Conservation (phyloP, 2,888 invertebrate species). For the Operophtera brumata region DNA sequence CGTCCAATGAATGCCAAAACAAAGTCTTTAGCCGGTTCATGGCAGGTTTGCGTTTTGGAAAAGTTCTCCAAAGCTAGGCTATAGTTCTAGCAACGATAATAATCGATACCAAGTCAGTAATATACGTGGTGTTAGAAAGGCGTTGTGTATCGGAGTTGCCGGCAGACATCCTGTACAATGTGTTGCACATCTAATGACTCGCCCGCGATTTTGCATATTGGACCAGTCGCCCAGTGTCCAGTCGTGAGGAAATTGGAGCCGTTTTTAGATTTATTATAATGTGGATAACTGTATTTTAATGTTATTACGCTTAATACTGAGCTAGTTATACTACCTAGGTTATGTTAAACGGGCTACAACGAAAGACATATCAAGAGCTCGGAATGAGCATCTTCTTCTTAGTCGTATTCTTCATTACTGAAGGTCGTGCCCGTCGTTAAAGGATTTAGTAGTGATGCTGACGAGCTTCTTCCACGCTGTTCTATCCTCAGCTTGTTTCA, state of each 20-base stretch:
- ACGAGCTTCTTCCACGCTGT: too few species aligned
- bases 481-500: too few species aligned
- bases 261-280: slow-evolving; percentile 23
- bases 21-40: too few species aligned
- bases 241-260: slow-evolving; percentile 37
- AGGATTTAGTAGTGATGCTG: too few species aligned
- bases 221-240: slow-evolving; percentile 34
- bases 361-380: not conserved
- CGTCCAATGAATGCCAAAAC: too few species aligned
- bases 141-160: slow-evolving; percentile 63
- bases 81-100: too few species aligned
- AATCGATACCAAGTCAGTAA: slow-evolving; percentile 20
- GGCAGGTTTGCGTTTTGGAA: too few species aligned
- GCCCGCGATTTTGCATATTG: slow-evolving; percentile 23
- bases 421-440: too few species aligned
- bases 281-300: slow-evolving; percentile 15
- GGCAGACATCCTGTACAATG: slow-evolving; percentile 69
- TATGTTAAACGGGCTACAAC: not conserved
- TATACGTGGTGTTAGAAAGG: slow-evolving; percentile 61
- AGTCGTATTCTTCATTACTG: too few species aligned
- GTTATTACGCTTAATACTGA: slow-evolving; percentile 10
- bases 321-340: not conserved
- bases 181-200: slow-evolving; percentile 61
- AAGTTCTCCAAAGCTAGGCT: too few species aligned
- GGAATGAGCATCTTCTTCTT: too few species aligned